A percentile compares a stretch with the other conserved stretches of the same genome.
These are phyloP conservation scores for Harmothoe impar DNA, from an alignment of 2,888 invertebrate genomes.

Conservation along the genomic window DNA sequence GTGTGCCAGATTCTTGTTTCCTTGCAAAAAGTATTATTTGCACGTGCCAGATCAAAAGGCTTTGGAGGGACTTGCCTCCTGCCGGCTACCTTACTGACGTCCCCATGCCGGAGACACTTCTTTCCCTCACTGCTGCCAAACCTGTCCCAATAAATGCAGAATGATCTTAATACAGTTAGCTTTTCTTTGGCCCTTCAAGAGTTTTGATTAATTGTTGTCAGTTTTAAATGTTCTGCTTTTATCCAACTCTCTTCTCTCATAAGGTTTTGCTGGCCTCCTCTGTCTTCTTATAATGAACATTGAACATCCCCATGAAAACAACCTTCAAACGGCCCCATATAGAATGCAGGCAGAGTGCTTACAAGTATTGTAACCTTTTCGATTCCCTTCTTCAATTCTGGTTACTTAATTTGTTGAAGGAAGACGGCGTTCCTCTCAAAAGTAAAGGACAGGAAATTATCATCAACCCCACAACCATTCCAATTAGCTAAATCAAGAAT, in stretches of 20 bases:
- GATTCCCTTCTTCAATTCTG: no score
- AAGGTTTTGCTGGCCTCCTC: not conserved
- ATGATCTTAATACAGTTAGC: conserved; percentile 23
- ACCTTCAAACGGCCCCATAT: not conserved
- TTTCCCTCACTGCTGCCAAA: not conserved
- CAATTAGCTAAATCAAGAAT: no score
- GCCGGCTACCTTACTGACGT: not conserved
- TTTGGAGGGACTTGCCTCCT: not conserved
- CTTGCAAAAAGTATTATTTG: not conserved
- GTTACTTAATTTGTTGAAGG: no score
- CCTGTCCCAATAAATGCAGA: conserved; percentile 29
- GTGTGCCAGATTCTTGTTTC: not conserved
- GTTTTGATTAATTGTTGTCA: conserved; percentile 29
- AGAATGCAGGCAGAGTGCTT: not conserved
- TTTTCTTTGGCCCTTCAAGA: not conserved
- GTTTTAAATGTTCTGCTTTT: conserved; percentile 13
- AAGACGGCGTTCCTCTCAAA: no score
- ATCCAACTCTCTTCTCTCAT: not conserved
- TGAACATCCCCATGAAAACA: not conserved
- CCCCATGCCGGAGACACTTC: not conserved
- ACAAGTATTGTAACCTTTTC: no score
- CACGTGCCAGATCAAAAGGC: not conserved
- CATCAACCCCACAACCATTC: no score
- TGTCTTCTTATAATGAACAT: conserved; percentile 29
- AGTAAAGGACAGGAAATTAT: no score